Evolutionary conservation across 2,113 vertebrate species (phyloP), one percentile per base, ranked within the genome.

Genomic region (Micromys minutus): DNA sequence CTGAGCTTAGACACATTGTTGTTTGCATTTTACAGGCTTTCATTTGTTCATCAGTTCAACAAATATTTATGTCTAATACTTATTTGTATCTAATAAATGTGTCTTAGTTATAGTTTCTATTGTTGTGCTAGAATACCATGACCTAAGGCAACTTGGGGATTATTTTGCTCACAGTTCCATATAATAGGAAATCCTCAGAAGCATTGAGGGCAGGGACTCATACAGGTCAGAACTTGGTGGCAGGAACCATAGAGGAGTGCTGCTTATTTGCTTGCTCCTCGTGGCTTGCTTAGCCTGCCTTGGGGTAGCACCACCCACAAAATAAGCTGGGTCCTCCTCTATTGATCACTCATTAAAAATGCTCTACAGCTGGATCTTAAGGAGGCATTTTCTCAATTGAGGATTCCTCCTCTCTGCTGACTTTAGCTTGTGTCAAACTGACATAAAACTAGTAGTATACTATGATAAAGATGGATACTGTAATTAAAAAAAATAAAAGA

Each of bases 21-120:
- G 47, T 76, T 59, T 83, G 29, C 85, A 3, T 93, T 80, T 11
- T 94, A 91, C 50, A 87, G 42, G 50, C 88, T 93, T 93, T 85
- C 17, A 88, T 63, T 89, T 89, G 10, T 93, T 90, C 79, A 79
- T 36, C 21, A 79, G 34, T n/a, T 6, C 31, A 93, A 88, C 76
- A 79, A 80, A 80, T 57, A 77, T 42, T 65, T 77, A 72, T 67
- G 45, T 83, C 26, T 94, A 5, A 36, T 85, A 77, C 55, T 34
- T 90, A 36, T 55, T 80, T 52, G 47, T 77, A 15, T 34, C 63
- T 67, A 67, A 67, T 67, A 34, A 67, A 67, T 67, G 9, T 85
- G 16, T 52, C 47, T 79, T 52, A 71, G 67, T 67, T 15, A 50
- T 29, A 31, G 76, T 36, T 79, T 11, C 31, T 79, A 36, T 52